Evolutionary conservation across 2,888 invertebrate species (phyloP).

Genomic region (Drosophila nr. fundita): DNA sequence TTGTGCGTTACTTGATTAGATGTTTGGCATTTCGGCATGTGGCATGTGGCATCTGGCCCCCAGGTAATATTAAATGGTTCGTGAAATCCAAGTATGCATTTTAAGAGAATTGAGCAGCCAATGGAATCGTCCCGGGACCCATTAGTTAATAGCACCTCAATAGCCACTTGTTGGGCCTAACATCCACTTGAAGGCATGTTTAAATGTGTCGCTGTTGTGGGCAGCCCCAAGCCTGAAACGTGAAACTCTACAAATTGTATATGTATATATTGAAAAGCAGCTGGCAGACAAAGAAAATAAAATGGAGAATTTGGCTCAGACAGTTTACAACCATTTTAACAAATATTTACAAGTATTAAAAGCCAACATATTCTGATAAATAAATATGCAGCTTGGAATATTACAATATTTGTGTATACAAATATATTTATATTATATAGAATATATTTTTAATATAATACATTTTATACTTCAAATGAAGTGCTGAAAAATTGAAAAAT

Average conservation of each 20-base stretch:
- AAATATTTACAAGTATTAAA: slow-evolving; percentile 15
- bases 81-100: slow-evolving; percentile 65
- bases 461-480: not conserved
- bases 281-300: slow-evolving; percentile 11
- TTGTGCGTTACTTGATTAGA: slow-evolving; percentile 77
- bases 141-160: slow-evolving; percentile 47
- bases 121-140: slow-evolving; percentile 28
- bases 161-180: slow-evolving; percentile 56
- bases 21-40: slow-evolving; percentile 62
- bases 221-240: slow-evolving; percentile 3
- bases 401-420: not conserved
- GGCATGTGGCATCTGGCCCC: slow-evolving; percentile 40
- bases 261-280: not conserved
- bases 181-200: slow-evolving; percentile 43
- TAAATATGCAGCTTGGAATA: not conserved
- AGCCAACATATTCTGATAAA: not conserved
- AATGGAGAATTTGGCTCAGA: slow-evolving; percentile 9
- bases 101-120: slow-evolving; percentile 35
- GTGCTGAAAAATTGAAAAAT: too few species aligned
- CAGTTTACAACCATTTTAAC: slow-evolving; percentile 7
- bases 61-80: slow-evolving; percentile 70
- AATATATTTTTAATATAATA: not conserved
- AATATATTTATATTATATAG: not conserved
- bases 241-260: slow-evolving; percentile 5
- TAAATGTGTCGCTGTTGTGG: slow-evolving; percentile 8